phyloP scores from a whole-genome alignment of 2,113 vertebrate species.

The Notechis scutatus region DNA sequence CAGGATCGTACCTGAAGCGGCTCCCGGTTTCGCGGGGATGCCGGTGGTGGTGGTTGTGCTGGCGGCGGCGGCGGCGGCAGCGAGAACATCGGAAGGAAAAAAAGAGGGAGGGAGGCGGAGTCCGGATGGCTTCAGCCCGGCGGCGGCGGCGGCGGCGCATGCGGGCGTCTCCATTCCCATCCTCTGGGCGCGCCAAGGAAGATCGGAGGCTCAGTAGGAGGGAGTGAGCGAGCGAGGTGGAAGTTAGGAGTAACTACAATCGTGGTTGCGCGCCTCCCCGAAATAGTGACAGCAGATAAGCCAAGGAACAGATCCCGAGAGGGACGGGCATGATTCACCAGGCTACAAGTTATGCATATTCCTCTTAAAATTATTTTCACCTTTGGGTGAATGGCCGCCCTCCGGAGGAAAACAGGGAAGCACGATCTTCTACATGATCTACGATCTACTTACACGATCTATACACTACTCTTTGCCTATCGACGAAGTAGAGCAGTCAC shows the following conservation, averaged over 20 bases:
- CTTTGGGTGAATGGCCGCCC: neutral
- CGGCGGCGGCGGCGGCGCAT: neutral
- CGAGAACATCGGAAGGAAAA: neutral
- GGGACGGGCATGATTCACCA: neutral
- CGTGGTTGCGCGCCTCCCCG: neutral
- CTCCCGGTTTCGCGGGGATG: neutral
- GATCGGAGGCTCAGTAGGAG: neutral
- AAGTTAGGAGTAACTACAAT: neutral
- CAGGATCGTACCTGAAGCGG: slow-evolving; percentile 12
- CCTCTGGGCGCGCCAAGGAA: neutral
- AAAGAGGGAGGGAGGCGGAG: neutral
- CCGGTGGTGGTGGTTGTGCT: neutral
- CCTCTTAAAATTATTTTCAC: neutral
- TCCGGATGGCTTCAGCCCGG: neutral
- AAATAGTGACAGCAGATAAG: neutral
- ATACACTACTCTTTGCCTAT: neutral
- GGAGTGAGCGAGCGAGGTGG: neutral
- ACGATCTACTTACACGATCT: no score
- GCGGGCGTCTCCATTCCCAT: neutral
- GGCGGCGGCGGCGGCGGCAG: neutral
- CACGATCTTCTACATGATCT: neutral
- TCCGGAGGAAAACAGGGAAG: neutral
- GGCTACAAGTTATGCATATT: neutral
- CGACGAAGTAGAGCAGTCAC: neutral
- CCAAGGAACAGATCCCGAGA: neutral